Evolutionary conservation across 2,888 invertebrate species (phyloP).

Genomic region (Hololepta plana): DNA sequence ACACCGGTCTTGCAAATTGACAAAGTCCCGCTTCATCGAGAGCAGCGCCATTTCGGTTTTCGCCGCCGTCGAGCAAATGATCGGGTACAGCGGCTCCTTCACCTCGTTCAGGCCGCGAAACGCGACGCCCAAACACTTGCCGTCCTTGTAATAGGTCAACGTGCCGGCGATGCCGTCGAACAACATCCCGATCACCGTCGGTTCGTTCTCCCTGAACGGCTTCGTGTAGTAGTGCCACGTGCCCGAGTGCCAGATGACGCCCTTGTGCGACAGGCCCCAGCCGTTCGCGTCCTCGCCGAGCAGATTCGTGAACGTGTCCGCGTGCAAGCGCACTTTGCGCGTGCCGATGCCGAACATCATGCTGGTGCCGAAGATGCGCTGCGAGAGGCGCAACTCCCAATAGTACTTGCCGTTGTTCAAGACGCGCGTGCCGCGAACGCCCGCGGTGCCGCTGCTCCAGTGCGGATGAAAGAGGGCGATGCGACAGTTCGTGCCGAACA

Average conservation of each 20-base stretch:
- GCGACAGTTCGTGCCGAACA: conserved; percentile 33
- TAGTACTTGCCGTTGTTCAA: conserved; percentile 36
- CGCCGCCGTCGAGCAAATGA: conserved; percentile 54
- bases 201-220: conserved; percentile 49
- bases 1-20: conserved; percentile 49
- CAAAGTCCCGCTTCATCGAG: conserved; percentile 39
- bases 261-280: conserved; percentile 60
- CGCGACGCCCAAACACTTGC: conserved; percentile 47
- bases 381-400: conserved; percentile 45
- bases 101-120: conserved; percentile 44
- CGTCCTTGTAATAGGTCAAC: conserved; percentile 52
- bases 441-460: conserved; percentile 59
- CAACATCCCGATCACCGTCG: conserved; percentile 46
- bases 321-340: conserved; percentile 32
- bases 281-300: conserved; percentile 51
- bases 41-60: conserved; percentile 54
- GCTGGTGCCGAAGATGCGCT: conserved; percentile 51
- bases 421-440: conserved; percentile 43
- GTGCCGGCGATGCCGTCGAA: conserved; percentile 53
- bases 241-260: conserved; percentile 48
- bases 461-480: conserved; percentile 58
- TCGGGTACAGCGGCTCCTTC: conserved; percentile 44
- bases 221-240: conserved; percentile 42
- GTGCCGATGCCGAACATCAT: conserved; percentile 51
- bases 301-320: conserved; percentile 48